Conservation (phyloP, 2,888 invertebrate genomes). For the Bellardia pandia region DNA sequence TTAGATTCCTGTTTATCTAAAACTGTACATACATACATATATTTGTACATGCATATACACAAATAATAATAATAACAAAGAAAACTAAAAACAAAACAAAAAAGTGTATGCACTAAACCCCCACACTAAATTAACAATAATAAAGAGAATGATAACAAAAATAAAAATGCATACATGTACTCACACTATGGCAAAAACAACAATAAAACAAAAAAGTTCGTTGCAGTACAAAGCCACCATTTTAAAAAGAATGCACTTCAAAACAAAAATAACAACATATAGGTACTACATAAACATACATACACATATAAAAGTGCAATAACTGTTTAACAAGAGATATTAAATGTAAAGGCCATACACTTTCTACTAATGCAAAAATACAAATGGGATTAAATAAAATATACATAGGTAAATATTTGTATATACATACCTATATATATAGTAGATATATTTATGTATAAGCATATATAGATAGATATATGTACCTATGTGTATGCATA, state of each 20-base stretch:
- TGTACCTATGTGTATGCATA: too few relatives aligned
- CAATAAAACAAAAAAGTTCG: slow-evolving; percentile 34
- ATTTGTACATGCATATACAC: not conserved
- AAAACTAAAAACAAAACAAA: slow-evolving; percentile 38
- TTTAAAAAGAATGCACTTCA: slow-evolving; percentile 57
- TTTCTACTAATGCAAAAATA: not conserved
- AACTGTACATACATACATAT: slow-evolving; percentile 15
- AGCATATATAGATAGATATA: too few relatives aligned
- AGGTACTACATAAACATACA: not conserved
- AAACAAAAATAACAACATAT: slow-evolving; percentile 21
- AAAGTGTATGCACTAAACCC: not conserved
- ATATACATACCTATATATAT: too few relatives aligned
- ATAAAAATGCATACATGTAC: not conserved
- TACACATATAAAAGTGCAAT: slow-evolving; percentile 58
- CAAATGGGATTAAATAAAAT: not conserved
- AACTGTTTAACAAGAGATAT: slow-evolving; percentile 63
- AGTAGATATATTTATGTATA: too few relatives aligned
- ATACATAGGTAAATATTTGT: not conserved
- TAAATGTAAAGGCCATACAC: slow-evolving; percentile 55
- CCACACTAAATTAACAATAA: not conserved
- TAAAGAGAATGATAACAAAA: slow-evolving; percentile 4
- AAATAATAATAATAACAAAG: slow-evolving; percentile 21
- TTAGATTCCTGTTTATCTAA: slow-evolving; percentile 50
- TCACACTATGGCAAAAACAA: not conserved
- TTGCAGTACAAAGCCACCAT: slow-evolving; percentile 64